These are phyloP conservation scores for Salvelinus alpinus DNA, from an alignment of 2,113 vertebrate genomes.

Conservation along the genomic window DNA sequence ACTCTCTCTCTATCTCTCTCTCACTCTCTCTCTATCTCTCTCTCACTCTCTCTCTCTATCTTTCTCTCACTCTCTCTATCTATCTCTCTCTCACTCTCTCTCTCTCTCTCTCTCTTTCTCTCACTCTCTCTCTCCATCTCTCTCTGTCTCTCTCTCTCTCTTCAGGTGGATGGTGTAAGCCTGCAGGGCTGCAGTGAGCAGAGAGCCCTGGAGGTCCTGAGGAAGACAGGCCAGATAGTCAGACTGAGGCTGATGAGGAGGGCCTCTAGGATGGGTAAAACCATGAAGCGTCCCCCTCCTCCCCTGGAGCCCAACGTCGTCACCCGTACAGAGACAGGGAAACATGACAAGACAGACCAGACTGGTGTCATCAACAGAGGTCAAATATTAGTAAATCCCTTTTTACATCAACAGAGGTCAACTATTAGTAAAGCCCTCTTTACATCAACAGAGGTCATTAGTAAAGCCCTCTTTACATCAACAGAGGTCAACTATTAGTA, in stretches of 20 bases:
- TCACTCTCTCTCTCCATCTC: too few species aligned
- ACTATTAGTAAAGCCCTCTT: too few species aligned
- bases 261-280: slow-evolving; percentile 45
- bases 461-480: too few species aligned
- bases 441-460: too few species aligned
- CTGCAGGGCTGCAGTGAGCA: slow-evolving; percentile 92
- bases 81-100: too few species aligned
- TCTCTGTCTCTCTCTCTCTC: neutral
- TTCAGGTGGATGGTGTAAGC: slow-evolving; percentile 90
- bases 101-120: too few species aligned
- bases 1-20: too few species aligned
- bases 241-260: slow-evolving; percentile 80
- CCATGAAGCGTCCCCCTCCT: slow-evolving; percentile 53
- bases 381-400: too few species aligned
- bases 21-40: slow-evolving; percentile 21
- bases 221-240: slow-evolving; percentile 84
- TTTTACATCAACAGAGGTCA: too few species aligned
- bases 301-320: slow-evolving; percentile 50
- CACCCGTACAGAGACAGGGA: slow-evolving; percentile 61
- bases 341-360: slow-evolving; percentile 42
- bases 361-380: slow-evolving; percentile 57
- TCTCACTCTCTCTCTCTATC: too few species aligned
- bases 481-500: too few species aligned
- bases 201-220: slow-evolving; percentile 85
- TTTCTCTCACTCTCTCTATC: too few species aligned